Evolutionary conservation across 2,888 invertebrate genomes (phyloP).

Genomic region (Papilio protenor): DNA sequence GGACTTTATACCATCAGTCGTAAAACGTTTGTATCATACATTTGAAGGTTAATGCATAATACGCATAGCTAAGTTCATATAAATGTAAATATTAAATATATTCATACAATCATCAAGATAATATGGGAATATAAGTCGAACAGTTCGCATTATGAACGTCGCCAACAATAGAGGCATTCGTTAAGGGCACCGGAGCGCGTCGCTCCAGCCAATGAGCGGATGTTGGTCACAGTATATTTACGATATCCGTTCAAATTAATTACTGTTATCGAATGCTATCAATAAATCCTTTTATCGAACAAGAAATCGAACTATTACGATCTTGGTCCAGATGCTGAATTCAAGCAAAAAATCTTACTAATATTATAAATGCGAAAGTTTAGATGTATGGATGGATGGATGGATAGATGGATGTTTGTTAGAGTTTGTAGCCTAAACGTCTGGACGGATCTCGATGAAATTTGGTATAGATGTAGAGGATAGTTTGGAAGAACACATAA

Average conservation of each 20-base stretch:
- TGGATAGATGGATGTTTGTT: too few species aligned
- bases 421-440: too few species aligned
- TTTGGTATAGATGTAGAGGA: too few species aligned
- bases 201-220: slow-evolving; percentile 21
- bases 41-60: background rate
- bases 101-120: slow-evolving; percentile 17
- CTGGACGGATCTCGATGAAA: too few species aligned
- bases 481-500: too few species aligned
- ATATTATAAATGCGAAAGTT: too few species aligned
- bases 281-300: slow-evolving; percentile 10
- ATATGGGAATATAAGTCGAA: slow-evolving; percentile 17
- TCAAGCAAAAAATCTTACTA: background rate
- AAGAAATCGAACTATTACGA: background rate
- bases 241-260: slow-evolving; percentile 25
- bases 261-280: slow-evolving; percentile 21
- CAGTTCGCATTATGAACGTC: slow-evolving; percentile 17
- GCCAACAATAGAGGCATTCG: slow-evolving; percentile 21
- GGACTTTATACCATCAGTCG: background rate
- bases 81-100: slow-evolving; percentile 16
- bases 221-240: slow-evolving; percentile 26
- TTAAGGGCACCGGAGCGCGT: slow-evolving; percentile 22
- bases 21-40: background rate
- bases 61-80: slow-evolving; percentile 9
- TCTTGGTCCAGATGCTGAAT: background rate
- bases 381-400: too few species aligned